These are phyloP conservation scores for Vimba vimba DNA, from an alignment of 2,113 vertebrate species.

Conservation along the genomic window DNA sequence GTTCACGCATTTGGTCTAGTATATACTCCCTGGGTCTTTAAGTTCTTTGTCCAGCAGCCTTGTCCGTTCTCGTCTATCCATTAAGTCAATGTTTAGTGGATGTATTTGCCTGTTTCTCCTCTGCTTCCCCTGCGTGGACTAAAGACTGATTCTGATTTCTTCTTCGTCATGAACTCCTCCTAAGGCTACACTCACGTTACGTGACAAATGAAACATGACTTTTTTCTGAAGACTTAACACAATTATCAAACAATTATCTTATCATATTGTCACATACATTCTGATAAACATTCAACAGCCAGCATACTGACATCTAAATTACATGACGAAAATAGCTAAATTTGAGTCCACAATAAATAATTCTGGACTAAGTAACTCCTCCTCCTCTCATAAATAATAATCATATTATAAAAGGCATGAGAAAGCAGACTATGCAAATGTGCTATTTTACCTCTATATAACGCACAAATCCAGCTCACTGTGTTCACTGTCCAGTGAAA, in stretches of 20 bases:
- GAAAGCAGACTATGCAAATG: background rate
- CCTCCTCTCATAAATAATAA: background rate
- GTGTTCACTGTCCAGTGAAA: background rate
- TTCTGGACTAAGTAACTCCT: background rate
- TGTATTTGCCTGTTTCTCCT: too few relatives aligned
- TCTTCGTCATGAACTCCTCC: too few relatives aligned
- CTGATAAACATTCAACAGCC: background rate
- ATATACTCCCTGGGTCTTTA: too few relatives aligned
- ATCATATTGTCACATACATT: background rate
- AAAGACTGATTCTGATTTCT: too few relatives aligned
- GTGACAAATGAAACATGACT: background rate
- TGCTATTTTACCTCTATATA: background rate
- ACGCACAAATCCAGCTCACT: background rate
- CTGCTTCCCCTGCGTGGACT: too few relatives aligned
- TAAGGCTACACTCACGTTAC: too few relatives aligned
- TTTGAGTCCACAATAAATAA: background rate
- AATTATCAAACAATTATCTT: background rate
- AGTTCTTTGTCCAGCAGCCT: too few relatives aligned
- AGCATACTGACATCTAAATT: background rate
- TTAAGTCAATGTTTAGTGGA: too few relatives aligned
- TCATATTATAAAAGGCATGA: background rate
- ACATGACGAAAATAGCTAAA: background rate
- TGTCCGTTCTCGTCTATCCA: too few relatives aligned
- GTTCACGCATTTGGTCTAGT: too few relatives aligned
- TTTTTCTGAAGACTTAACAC: background rate